These are phyloP conservation scores for Patella ulyssiponensis DNA, from an alignment of 2,888 invertebrate genomes.

Conservation along the genomic window DNA sequence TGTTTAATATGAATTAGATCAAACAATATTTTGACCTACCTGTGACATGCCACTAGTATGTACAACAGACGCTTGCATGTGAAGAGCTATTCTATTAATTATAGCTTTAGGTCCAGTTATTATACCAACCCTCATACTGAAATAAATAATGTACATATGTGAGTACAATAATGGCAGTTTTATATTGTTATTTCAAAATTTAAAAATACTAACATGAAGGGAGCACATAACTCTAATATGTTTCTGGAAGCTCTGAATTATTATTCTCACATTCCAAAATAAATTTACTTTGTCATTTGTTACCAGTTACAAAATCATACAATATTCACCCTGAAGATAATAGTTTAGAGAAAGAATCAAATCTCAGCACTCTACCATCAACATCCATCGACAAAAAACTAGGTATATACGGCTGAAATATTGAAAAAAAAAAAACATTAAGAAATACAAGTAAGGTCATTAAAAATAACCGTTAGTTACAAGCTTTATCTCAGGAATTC, in stretches of 20 bases:
- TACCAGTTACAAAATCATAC: background rate
- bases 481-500: too few relatives aligned
- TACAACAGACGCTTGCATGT: conserved; percentile 80
- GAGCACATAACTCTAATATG: background rate
- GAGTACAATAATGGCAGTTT: too few relatives aligned
- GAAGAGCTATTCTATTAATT: conserved; percentile 79
- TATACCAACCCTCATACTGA: conserved; percentile 81
- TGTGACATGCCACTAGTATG: conserved; percentile 80
- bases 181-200: too few relatives aligned
- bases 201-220: background rate
- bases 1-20: background rate
- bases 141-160: conserved; percentile 12
- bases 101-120: conserved; percentile 81
- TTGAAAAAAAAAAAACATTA: too few relatives aligned
- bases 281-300: background rate
- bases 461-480: too few relatives aligned
- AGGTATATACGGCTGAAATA: conserved; percentile 74
- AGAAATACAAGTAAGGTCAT: too few relatives aligned
- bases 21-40: conserved; percentile 71
- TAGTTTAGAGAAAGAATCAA: conserved; percentile 84
- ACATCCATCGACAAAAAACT: conserved; percentile 83
- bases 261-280: too few relatives aligned
- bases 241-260: background rate
- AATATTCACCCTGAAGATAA: conserved; percentile 67
- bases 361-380: conserved; percentile 82